Evolutionary conservation across 1,140 invertebrate genomes (phyloP).

Genomic region (Zaprionus tsacasi): DNA sequence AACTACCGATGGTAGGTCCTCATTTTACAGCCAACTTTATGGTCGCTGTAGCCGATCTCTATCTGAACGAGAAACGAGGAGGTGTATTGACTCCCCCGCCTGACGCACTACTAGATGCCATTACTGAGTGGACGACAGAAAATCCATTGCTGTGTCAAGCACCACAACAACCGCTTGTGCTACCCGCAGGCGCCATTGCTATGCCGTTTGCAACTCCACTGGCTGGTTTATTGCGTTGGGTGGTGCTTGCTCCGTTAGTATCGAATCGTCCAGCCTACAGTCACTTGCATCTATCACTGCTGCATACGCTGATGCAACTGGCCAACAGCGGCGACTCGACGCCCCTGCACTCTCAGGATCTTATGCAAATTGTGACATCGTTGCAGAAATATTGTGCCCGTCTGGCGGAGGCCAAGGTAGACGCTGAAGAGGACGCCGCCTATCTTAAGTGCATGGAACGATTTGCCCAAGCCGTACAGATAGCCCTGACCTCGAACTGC

Average conservation of each 20-base stretch:
- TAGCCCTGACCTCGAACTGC: slow-evolving; percentile 89
- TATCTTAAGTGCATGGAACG: slow-evolving; percentile 88
- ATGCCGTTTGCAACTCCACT: slow-evolving; percentile 93
- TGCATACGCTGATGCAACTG: slow-evolving; percentile 87
- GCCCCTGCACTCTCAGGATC: slow-evolving; percentile 86
- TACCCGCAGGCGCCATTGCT: slow-evolving; percentile 91
- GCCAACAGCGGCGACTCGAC: slow-evolving; percentile 84
- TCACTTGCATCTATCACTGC: slow-evolving; percentile 87
- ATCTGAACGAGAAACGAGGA: slow-evolving; percentile 84
- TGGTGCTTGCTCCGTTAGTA: slow-evolving; percentile 87
- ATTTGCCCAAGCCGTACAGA: slow-evolving; percentile 91
- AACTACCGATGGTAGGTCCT: slow-evolving; percentile 89
- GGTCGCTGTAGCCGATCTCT: slow-evolving; percentile 92
- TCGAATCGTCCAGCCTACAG: slow-evolving; percentile 84
- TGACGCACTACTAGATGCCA: slow-evolving; percentile 86
- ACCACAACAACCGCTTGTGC: slow-evolving; percentile 88
- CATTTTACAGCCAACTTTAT: slow-evolving; percentile 91
- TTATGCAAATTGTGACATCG: slow-evolving; percentile 85
- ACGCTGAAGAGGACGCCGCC: slow-evolving; percentile 57
- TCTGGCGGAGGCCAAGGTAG: slow-evolving; percentile 58
- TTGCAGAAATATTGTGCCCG: slow-evolving; percentile 84
- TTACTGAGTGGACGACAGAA: slow-evolving; percentile 88
- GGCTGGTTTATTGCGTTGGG: slow-evolving; percentile 90
- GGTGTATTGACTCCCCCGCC: slow-evolving; percentile 85
- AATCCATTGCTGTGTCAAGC: slow-evolving; percentile 89